Percentiles rank a stretch among this genome's conserved stretches.
Conservation (phyloP, 2,113 vertebrate genomes). For the Felis chaus region DNA sequence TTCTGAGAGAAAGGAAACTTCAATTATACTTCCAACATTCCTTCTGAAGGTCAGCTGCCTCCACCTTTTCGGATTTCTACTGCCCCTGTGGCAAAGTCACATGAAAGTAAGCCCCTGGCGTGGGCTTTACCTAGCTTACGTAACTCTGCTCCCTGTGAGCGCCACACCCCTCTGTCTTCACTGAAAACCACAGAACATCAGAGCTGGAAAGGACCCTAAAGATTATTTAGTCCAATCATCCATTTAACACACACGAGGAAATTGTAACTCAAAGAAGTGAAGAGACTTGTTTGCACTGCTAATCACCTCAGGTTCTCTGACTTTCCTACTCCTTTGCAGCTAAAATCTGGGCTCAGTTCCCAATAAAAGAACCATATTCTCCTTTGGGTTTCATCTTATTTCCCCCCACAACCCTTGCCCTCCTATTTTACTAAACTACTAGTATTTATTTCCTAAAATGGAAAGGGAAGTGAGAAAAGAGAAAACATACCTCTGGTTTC, state of each 20-base stretch:
- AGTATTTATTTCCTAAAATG: not conserved
- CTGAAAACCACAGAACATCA: not conserved
- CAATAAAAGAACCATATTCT: not conserved
- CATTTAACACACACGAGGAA: not conserved
- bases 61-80: not conserved
- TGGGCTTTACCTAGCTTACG: not conserved
- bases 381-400: not conserved
- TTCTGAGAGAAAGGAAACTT: not conserved
- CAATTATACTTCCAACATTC: not conserved
- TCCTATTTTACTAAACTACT: not conserved
- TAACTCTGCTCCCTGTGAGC: not conserved
- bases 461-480: not conserved
- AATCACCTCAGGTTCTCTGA: not conserved
- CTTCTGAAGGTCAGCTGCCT: not conserved
- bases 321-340: not conserved
- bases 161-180: not conserved
- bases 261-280: not conserved
- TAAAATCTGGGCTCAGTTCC: not conserved
- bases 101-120: not conserved
- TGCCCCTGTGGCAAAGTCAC: not conserved
- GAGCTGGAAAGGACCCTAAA: not conserved
- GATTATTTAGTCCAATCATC: not conserved
- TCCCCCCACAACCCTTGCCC: not conserved
- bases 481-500: slow-evolving; percentile 88
- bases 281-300: not conserved